Evolutionary conservation across 2,888 invertebrate species (phyloP), one percentile per base, ranked within the genome.

Genomic region (Pollenia angustigena): DNA sequence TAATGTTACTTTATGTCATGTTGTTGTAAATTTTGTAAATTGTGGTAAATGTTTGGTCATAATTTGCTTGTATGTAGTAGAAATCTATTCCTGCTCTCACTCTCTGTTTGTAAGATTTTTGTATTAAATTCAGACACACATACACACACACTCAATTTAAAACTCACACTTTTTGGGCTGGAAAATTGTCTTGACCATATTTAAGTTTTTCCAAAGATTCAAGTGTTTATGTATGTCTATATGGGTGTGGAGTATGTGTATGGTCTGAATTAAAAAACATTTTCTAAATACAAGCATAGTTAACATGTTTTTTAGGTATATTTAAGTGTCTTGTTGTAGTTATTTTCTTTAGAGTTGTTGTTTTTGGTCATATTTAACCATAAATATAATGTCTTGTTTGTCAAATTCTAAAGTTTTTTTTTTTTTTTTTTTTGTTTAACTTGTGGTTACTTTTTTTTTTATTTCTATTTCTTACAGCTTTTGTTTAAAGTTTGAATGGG

Each of bases 11-110:
- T 84, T 78, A 58, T 79, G 72, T 66, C 50, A 72, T 84, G 83
- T 78, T 71, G 44, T 64, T 83, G 81, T 71, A 32, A 32, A 32
- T 32, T 78, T 66, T 72, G 78, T 78, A 84, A 78, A 68, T 72
- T 78, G 66, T 72, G 71, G 83, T 71, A 83, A 78, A 82, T 71
- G 64, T 72, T 78, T 83, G 71, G 78, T 52, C 48, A 78, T 79
- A 84, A 66, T 72, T 69, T 72, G 60, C 32, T 46, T 50, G 16
- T 42, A 42, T 10, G 16, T 16, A 62, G 11, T 42, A 16, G n/a
- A 32, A 6, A 6, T 0, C 32, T 6, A 4, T 32, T 32, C 32
- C 4, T 32, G 32, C 32, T 4, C 32, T 32, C 6, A 32, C 32
- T 32, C 32, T 32, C 32, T 6, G 6, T 32, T 32, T 6, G 32